Base-by-base conservation (phyloP, 2,888 invertebrate genomes). In the Clivina fossor region DNA sequence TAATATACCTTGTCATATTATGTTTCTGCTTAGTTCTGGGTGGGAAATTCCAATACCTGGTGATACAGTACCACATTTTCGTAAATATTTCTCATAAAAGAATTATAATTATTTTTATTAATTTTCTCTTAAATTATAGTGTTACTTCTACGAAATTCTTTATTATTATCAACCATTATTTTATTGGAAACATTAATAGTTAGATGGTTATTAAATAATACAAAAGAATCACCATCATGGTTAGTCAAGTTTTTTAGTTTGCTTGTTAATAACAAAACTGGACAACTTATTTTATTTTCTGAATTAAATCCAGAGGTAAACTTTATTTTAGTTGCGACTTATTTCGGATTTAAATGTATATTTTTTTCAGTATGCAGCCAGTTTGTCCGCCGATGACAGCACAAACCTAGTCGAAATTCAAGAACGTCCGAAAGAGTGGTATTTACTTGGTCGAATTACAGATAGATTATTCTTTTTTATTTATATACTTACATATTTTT, bases 21-120 rank as follows among this genome's bases (percentile, higher is more conserved):
- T 78, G 18, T 80, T 80, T 64, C 68, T 84, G 1, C 79, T 80
- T 38, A 79, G 82, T 67, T 70, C 85, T 11, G 78, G 80, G 11
- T 82, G 79, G 72, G 72, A 77, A 53, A 70, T 85, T 26, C 85
- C 85, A 2, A 75, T 78, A 57, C 80, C 80, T 65, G 83, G 84
- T 51, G 70, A 76, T 1, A 77, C 77, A 11, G 75, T 80, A 20
- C 85, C 85, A 1, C 76, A 80, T 51, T 74, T 85, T 62, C 58
- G 81, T 81, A 70, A 71, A 72, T 68, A 55, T 16, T 49, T 56
- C 47, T 46, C 20, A 35, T 40, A 18, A 37, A 22, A 4, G 51
- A 41, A 32, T 20, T 20, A 9, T 22, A n/a, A 18, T 24, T 9
- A 9, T 47, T 51, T 41, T 16, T 26, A 22, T 37, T 7, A 43